Conservation (phyloP, 2,113 vertebrate genomes). For the Crotalus horridus region DNA sequence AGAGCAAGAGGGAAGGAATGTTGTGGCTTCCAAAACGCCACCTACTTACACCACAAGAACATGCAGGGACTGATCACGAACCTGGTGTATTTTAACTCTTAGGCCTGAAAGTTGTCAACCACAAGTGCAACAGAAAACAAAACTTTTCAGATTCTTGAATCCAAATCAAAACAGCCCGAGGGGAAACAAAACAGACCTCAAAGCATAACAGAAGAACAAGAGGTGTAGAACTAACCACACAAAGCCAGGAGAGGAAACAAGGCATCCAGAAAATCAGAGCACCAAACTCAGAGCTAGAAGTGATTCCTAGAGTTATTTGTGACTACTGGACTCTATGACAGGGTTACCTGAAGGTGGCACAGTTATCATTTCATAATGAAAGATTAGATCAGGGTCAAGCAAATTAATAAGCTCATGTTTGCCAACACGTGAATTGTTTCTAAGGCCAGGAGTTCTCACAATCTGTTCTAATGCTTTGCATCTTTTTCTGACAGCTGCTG, state of each 20-base stretch:
- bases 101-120: neutral
- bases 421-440: neutral
- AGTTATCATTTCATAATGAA: neutral
- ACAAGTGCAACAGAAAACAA: neutral
- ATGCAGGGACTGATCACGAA: neutral
- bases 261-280: neutral
- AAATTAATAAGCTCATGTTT: neutral
- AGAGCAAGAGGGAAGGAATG: neutral
- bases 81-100: neutral
- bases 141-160: neutral
- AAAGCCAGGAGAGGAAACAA: neutral
- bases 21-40: neutral
- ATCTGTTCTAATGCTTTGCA: neutral
- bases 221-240: neutral
- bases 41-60: neutral
- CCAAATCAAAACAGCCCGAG: neutral
- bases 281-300: neutral
- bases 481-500: neutral
- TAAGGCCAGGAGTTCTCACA: neutral
- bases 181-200: neutral
- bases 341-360: neutral
- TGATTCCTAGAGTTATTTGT: neutral
- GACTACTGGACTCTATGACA: neutral
- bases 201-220: neutral
- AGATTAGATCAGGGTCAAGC: neutral